phyloP scores from a whole-genome alignment of 2,888 invertebrate species.

The Oxystoma pomonae region DNA sequence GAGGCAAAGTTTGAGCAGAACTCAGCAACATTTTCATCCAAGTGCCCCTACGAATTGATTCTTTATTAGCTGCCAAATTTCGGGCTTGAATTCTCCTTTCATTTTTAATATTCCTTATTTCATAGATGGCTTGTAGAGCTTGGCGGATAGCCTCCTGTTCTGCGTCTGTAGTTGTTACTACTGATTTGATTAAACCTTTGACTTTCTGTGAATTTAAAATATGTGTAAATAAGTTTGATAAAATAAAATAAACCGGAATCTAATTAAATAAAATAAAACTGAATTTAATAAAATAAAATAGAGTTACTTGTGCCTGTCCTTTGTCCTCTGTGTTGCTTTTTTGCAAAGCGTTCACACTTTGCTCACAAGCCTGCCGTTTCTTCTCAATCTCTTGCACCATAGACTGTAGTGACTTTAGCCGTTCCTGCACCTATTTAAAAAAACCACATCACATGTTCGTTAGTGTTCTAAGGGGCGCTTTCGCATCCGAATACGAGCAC shows the following conservation, averaged over 20 bases:
- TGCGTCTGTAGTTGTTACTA: slow-evolving; percentile 75
- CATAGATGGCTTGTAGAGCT: slow-evolving; percentile 81
- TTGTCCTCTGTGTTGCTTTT: slow-evolving; percentile 59
- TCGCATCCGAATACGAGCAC: too few relatives aligned
- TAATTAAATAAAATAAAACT: too few relatives aligned
- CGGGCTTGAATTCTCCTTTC: slow-evolving; percentile 84
- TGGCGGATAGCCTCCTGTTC: slow-evolving; percentile 81
- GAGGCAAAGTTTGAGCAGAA: slow-evolving; percentile 86
- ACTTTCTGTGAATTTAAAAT: slow-evolving; percentile 64
- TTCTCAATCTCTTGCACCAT: slow-evolving; percentile 78
- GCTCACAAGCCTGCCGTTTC: slow-evolving; percentile 75
- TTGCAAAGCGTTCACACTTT: slow-evolving; percentile 72
- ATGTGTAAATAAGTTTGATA: too few relatives aligned
- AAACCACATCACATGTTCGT: too few relatives aligned
- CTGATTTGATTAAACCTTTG: slow-evolving; percentile 73
- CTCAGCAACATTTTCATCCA: slow-evolving; percentile 93
- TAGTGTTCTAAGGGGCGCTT: too few relatives aligned
- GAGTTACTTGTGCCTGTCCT: slow-evolving; percentile 37
- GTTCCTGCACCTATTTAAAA: slow-evolving; percentile 66
- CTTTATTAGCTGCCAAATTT: slow-evolving; percentile 71
- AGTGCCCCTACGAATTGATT: slow-evolving; percentile 88
- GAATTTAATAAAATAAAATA: slow-evolving; percentile 48
- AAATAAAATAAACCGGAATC: too few relatives aligned
- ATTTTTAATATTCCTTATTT: slow-evolving; percentile 84
- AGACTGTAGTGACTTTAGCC: slow-evolving; percentile 70